Conservation (phyloP, 2,888 invertebrate genomes). For the Furcula furcula region DNA sequence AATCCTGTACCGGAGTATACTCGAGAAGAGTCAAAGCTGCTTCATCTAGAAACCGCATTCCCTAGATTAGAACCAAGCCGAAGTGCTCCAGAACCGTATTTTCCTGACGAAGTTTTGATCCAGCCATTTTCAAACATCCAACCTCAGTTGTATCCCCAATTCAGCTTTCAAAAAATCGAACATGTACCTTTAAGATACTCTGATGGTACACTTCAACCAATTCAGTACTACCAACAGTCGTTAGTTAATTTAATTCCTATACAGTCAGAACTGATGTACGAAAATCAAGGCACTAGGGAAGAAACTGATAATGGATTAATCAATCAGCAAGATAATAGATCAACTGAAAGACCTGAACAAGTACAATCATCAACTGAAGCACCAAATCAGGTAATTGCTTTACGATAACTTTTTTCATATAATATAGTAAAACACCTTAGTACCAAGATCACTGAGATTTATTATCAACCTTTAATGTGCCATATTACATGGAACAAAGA, state of each 20-base stretch:
- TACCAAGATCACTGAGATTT: too few species aligned
- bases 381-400: slow-evolving; percentile 12
- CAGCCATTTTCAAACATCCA: background rate
- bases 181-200: slow-evolving; percentile 8
- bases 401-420: too few species aligned
- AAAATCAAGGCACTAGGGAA: background rate
- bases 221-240: slow-evolving; percentile 10
- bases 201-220: slow-evolving; percentile 6
- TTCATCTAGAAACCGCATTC: slow-evolving; percentile 1
- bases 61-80: background rate
- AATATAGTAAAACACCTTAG: too few species aligned
- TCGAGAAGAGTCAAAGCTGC: slow-evolving; percentile 6
- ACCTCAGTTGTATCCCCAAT: slow-evolving; percentile 13
- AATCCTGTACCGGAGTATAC: background rate
- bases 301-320: slow-evolving; percentile 2
- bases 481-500: too few species aligned
- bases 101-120: slow-evolving; percentile 1
- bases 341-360: slow-evolving; percentile 8
- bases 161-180: slow-evolving; percentile 1
- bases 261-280: background rate
- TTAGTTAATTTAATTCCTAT: slow-evolving; percentile 3
- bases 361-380: slow-evolving; percentile 1
- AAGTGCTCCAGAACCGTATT: background rate
- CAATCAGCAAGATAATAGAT: slow-evolving; percentile 3
- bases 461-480: too few species aligned